A percentile compares a stretch with the other conserved stretches of the same genome.
These are phyloP conservation scores for Caenorhabditis plicata DNA, from an alignment of 2,888 invertebrate species.

Conservation along the genomic window DNA sequence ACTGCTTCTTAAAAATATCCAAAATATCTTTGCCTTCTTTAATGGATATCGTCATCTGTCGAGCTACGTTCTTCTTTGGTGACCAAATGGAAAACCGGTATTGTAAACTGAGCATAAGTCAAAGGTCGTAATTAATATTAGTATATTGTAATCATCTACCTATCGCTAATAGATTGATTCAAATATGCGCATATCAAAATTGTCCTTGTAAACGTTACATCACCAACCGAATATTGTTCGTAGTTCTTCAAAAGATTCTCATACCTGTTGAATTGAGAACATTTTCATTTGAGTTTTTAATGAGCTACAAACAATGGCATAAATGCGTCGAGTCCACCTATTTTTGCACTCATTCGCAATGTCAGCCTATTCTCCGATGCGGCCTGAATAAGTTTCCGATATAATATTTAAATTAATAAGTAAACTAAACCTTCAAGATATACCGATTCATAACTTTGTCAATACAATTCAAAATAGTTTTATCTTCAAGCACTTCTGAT, in stretches of 20 bases:
- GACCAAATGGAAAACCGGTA: slow-evolving; percentile 48
- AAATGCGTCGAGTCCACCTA: slow-evolving; percentile 59
- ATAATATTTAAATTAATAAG: not conserved
- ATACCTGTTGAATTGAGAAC: slow-evolving; percentile 38
- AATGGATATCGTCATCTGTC: slow-evolving; percentile 45
- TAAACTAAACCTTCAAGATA: slow-evolving; percentile 23
- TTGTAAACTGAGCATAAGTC: slow-evolving; percentile 25
- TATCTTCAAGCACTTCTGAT: slow-evolving; percentile 45
- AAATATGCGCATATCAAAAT: slow-evolving; percentile 39
- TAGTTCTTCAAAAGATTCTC: slow-evolving; percentile 52
- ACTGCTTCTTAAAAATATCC: slow-evolving; percentile 24
- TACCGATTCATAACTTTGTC: slow-evolving; percentile 34
- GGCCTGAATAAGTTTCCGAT: not conserved
- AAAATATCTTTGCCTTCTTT: slow-evolving; percentile 16
- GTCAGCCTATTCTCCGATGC: slow-evolving; percentile 37
- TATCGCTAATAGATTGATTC: slow-evolving; percentile 31
- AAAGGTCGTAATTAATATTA: not conserved
- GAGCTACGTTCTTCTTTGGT: slow-evolving; percentile 38
- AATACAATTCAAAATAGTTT: slow-evolving; percentile 29
- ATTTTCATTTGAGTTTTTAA: not conserved
- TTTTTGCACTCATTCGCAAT: slow-evolving; percentile 37
- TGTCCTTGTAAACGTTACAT: slow-evolving; percentile 35
- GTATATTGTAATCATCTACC: slow-evolving; percentile 9
- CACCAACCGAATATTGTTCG: slow-evolving; percentile 50
- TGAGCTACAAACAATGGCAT: slow-evolving; percentile 52